Evolutionary conservation across 1,140 invertebrate species (phyloP), one percentile per base, ranked within the genome.

Genomic region (Parasteatoda tepidariorum): DNA sequence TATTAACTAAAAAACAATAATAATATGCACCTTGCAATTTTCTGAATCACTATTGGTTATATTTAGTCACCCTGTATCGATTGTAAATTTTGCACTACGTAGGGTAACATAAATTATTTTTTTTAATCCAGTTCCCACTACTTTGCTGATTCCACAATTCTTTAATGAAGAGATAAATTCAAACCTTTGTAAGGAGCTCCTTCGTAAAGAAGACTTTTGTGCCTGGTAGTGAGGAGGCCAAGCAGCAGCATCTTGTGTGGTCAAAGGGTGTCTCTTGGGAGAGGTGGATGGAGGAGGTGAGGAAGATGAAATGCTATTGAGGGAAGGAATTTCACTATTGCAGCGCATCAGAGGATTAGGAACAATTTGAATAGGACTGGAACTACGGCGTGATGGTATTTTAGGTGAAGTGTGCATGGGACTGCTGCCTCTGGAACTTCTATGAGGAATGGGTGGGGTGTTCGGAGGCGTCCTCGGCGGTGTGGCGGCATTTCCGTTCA

Each of bases 401-500:
- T 71, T 73, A 11, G 84, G 84, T 2, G 74, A 34, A 0, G 90
- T 38, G n/a, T 85, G 90, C 86, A 91, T 92, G 3, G 92, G 92
- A 81, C 92, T 93, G 3, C 91, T 92, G 87, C 92, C 92, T 86
- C 93, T 89, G 15, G 92, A 92, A 88, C n/a, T 84, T 84, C 85
- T 87, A 87, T 85, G 87, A 87, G 22, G 83, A 33, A 81, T 54
- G 22, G 79, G 84, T 22, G 90, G 90, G 15, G 89, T 90, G 3
- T 88, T 88, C 61, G 93, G 93, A n/a, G 93, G 93, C 55, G 93
- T 93, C 4, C 78, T 3, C 54, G 94, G 93, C 48, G 94, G 94
- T 13, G 91, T 91, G 0, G 92, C 91, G 24, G 93, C 93, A 88
- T 95, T 95, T 28, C 93, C 94, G 89, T 95, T 95, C 9, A 92